Conservation (phyloP, 1,140 invertebrate genomes). For the Sogatella furcifera region DNA sequence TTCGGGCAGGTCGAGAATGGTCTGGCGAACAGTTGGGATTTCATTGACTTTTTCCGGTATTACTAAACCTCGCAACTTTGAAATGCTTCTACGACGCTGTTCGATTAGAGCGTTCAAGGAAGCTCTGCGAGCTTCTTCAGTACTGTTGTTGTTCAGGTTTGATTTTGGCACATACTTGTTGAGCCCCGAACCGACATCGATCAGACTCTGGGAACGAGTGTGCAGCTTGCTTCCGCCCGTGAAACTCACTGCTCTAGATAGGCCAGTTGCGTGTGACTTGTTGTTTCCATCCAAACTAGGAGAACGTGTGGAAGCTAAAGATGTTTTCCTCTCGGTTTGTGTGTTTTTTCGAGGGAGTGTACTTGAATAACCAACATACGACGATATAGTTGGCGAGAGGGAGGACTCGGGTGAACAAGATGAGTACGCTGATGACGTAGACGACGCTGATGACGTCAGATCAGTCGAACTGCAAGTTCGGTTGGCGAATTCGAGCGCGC, state of each 20-base stretch:
- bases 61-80: conserved; percentile 71
- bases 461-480: conserved; percentile 34
- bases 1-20: conserved; percentile 59
- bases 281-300: background rate
- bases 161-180: conserved; percentile 11
- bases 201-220: conserved; percentile 26
- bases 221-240: conserved; percentile 19
- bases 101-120: conserved; percentile 59
- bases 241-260: conserved; percentile 19
- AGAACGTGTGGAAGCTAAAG: background rate
- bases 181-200: conserved; percentile 22
- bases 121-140: conserved; percentile 32
- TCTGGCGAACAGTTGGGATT: conserved; percentile 32
- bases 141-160: background rate
- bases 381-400: conserved; percentile 26
- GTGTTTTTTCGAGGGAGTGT: conserved; percentile 21
- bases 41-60: conserved; percentile 62
- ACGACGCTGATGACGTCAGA: conserved; percentile 23
- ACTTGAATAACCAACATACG: conserved; percentile 15
- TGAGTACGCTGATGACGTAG: conserved; percentile 22
- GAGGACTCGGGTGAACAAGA: conserved; percentile 28
- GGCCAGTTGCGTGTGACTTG: background rate
- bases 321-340: conserved; percentile 6
- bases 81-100: conserved; percentile 64
- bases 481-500: conserved; percentile 22